Conservation (phyloP, 2,113 vertebrate species). For the Mirounga angustirostris region DNA sequence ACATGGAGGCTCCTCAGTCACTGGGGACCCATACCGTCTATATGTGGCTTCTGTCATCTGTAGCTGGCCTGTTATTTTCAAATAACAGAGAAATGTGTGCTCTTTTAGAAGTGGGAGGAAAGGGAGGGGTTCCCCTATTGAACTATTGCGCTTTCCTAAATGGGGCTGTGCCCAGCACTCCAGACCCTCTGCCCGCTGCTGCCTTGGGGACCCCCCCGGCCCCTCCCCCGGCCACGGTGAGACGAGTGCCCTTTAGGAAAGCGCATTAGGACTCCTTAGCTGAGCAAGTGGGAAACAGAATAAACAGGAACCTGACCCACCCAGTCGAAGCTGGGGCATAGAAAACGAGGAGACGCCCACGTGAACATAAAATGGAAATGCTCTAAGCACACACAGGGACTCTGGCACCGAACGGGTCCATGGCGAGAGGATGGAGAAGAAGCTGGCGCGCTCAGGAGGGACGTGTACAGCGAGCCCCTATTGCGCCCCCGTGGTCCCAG, state of each 20-base stretch:
- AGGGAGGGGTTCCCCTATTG: background rate
- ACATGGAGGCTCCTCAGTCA: background rate
- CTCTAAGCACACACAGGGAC: background rate
- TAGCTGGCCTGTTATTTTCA: background rate
- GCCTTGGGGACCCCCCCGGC: background rate
- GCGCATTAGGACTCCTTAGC: background rate
- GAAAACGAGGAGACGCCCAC: background rate
- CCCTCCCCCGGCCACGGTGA: fast-evolving
- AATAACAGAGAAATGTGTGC: background rate
- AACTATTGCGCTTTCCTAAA: background rate
- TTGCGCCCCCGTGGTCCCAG: background rate
- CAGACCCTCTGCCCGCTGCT: too few species aligned
- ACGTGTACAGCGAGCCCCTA: fast-evolving
- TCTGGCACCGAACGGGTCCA: background rate
- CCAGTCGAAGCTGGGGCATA: background rate
- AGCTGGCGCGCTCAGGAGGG: fast-evolving
- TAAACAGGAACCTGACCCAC: background rate
- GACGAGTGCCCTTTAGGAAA: background rate
- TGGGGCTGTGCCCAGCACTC: background rate
- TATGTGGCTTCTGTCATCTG: background rate
- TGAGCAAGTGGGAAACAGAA: background rate
- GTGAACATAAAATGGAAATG: background rate
- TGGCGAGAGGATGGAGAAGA: fast-evolving
- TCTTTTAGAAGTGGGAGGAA: background rate
- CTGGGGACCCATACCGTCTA: background rate